phyloP scores from a whole-genome alignment of 2,888 invertebrate genomes.

The Operophtera brumata region DNA sequence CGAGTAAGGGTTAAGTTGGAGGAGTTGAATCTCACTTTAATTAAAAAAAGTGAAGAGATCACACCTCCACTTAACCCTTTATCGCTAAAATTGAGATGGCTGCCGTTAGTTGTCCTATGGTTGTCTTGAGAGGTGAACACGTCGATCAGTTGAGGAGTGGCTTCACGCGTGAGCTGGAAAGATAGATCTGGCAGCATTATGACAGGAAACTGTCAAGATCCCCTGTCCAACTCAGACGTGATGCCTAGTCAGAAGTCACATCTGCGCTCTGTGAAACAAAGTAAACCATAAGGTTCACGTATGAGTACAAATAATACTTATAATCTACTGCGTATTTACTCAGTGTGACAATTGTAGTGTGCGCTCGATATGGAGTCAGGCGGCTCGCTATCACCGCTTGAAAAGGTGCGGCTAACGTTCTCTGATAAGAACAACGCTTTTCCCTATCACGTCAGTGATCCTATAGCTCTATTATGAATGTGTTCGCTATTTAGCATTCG shows the following conservation, averaged over 20 bases:
- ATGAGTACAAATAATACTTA: constrained; percentile 23
- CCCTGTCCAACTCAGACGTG: constrained; percentile 80
- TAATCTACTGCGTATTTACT: constrained; percentile 47
- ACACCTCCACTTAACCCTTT: constrained; percentile 81
- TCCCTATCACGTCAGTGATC: constrained; percentile 69
- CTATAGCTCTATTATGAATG: constrained; percentile 58
- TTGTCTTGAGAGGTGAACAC: neutral
- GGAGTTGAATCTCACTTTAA: constrained; percentile 82
- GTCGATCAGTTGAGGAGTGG: constrained; percentile 38
- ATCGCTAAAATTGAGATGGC: constrained; percentile 44
- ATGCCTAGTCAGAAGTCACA: constrained; percentile 44
- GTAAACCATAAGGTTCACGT: constrained; percentile 38
- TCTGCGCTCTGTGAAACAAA: constrained; percentile 52
- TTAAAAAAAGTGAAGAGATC: constrained; percentile 81
- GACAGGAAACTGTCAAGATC: constrained; percentile 77
- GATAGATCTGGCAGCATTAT: constrained; percentile 80
- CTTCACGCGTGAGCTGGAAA: constrained; percentile 80
- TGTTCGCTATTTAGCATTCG: constrained; percentile 46
- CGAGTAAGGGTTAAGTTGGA: constrained; percentile 80
- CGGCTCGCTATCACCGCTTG: constrained; percentile 70
- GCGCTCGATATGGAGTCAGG: constrained; percentile 58
- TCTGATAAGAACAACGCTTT: constrained; percentile 76
- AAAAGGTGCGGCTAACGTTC: constrained; percentile 76
- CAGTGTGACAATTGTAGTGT: constrained; percentile 63
- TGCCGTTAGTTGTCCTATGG: neutral